Conservation (phyloP, 2,113 vertebrate genomes). For the Grantiella picta region DNA sequence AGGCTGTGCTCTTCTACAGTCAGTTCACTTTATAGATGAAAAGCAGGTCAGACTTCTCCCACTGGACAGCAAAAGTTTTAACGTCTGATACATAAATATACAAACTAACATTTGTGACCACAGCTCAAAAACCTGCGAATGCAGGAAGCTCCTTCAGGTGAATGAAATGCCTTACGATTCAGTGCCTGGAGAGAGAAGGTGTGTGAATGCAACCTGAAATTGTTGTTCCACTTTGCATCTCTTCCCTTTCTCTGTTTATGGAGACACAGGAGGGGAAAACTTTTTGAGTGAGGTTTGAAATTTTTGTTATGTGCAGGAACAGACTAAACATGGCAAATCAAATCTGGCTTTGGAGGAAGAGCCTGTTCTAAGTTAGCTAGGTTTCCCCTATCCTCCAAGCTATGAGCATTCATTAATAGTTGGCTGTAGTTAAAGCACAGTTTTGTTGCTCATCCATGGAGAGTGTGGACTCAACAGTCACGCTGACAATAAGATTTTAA, state of each 20-base stretch:
- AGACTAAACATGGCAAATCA: not conserved
- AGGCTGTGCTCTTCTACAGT: not conserved
- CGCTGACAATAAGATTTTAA: not conserved
- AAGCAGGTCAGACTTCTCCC: not conserved
- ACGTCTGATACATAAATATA: not conserved
- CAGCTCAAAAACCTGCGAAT: not conserved
- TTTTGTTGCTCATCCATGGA: not conserved
- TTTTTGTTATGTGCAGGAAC: not conserved
- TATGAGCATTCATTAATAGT: not conserved
- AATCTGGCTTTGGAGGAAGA: not conserved
- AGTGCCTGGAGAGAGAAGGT: not conserved
- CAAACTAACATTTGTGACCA: not conserved
- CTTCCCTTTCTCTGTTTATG: not conserved
- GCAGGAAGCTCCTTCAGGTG: too few species aligned
- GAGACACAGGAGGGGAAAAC: not conserved
- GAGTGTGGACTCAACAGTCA: not conserved
- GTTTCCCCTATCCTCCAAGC: not conserved
- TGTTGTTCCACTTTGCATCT: not conserved
- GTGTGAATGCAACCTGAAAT: not conserved
- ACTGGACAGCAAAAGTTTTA: accelerated
- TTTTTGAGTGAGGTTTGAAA: not conserved
- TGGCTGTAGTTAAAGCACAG: not conserved
- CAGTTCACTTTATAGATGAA: not conserved
- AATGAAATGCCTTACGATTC: accelerated
- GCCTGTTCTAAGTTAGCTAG: not conserved